Percentiles rank a stretch among this genome's conserved stretches.
phyloP scores from a whole-genome alignment of 2,113 vertebrate genomes.

The Alces alces region DNA sequence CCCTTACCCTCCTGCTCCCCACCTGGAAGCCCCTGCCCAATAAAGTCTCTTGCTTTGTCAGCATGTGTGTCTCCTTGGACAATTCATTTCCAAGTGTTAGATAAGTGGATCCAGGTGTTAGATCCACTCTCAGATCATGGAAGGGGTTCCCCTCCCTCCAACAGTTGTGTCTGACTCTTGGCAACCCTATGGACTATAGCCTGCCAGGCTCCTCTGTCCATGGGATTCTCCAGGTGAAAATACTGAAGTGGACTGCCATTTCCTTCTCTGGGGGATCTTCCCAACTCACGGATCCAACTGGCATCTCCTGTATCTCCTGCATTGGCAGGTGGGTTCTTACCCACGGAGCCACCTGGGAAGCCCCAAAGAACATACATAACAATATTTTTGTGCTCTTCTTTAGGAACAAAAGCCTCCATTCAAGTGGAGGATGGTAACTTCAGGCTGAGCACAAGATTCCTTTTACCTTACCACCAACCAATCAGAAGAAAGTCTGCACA shows the following conservation, averaged over 20 bases:
- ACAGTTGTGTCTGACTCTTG: not conserved
- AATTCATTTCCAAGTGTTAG: not conserved
- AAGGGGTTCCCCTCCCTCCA: not conserved
- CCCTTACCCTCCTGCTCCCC: not conserved
- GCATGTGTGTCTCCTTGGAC: not conserved
- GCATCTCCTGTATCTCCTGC: not conserved
- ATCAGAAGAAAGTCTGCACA: not conserved
- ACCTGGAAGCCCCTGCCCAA: not conserved
- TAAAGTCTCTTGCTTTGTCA: not conserved
- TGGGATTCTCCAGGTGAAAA: not conserved
- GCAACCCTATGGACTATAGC: not conserved
- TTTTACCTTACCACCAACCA: not conserved
- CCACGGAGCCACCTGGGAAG: not conserved
- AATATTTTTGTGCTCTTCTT: not conserved
- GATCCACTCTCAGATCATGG: not conserved
- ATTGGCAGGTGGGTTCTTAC: not conserved
- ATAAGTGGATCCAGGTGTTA: not conserved
- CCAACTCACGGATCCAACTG: not conserved
- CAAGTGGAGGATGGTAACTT: not conserved
- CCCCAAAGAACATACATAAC: not conserved
- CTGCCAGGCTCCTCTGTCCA: not conserved
- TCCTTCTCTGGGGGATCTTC: not conserved
- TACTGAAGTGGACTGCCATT: not conserved
- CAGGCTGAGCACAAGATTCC: not conserved
- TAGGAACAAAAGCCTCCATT: not conserved